These are phyloP conservation scores for Stegostoma tigrinum DNA, from an alignment of 2,113 vertebrate genomes.

Conservation along the genomic window DNA sequence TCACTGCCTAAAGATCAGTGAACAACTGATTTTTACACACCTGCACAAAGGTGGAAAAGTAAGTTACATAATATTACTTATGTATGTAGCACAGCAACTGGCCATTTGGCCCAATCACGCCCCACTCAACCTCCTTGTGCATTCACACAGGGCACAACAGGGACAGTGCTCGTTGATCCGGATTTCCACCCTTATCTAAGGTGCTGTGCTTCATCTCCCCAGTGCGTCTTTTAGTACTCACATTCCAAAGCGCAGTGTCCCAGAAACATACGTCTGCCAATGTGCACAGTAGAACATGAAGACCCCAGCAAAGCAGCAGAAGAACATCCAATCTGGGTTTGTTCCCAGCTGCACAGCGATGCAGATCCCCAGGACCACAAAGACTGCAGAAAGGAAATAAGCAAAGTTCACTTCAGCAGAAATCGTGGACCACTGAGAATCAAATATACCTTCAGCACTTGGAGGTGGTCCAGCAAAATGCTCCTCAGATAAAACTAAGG, in stretches of 20 bases:
- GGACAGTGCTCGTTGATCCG: not conserved
- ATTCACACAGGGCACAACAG: not conserved
- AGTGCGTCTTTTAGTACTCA: constrained; percentile 63
- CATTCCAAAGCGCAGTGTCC: constrained; percentile 92
- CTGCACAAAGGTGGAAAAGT: not conserved
- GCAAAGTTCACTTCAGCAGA: not conserved
- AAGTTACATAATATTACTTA: not conserved
- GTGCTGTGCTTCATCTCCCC: not conserved
- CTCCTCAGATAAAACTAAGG: not conserved
- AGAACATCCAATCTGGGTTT: constrained; percentile 98
- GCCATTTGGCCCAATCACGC: not conserved
- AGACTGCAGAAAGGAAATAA: constrained; percentile 63
- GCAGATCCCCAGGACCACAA: constrained; percentile 93
- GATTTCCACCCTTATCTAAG: not conserved
- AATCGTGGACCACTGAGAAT: not conserved
- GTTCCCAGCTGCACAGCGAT: constrained; percentile 94
- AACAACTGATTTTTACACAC: not conserved
- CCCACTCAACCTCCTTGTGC: not conserved
- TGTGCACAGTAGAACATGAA: constrained; percentile 99
- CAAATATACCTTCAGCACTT: not conserved
- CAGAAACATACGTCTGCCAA: constrained; percentile 97
- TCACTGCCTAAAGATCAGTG: not conserved
- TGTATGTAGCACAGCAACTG: not conserved
- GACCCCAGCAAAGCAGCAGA: constrained; percentile 95
- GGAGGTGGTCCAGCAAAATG: not conserved